Percentiles rank a stretch among this genome's conserved stretches.
phyloP scores from a whole-genome alignment of 2,888 invertebrate genomes.

The Sinelater perroti region DNA sequence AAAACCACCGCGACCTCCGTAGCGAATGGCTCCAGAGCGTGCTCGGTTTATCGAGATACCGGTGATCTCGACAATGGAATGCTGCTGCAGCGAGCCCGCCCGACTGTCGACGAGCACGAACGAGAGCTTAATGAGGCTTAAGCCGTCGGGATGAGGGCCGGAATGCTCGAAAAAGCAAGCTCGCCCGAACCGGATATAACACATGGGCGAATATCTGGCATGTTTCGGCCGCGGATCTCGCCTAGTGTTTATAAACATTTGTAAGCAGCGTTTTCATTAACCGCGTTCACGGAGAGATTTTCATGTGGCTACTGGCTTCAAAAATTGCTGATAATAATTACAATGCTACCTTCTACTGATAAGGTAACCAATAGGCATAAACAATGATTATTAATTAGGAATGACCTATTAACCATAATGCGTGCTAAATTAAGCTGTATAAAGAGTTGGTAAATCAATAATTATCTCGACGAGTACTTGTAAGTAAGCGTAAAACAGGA shows the following conservation, averaged over 20 bases:
- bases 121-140: conserved; percentile 28
- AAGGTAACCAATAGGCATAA: too few species aligned
- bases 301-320: too few species aligned
- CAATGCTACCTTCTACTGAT: too few species aligned
- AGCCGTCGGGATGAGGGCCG: conserved; percentile 27
- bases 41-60: conserved; percentile 35
- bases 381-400: too few species aligned
- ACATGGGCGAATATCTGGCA: conserved; percentile 43
- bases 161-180: conserved; percentile 42
- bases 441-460: too few species aligned
- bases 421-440: too few species aligned
- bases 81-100: conserved; percentile 47
- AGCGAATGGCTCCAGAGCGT: conserved; percentile 41
- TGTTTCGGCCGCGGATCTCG: conserved; percentile 33
- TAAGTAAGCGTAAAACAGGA: too few species aligned
- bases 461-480: too few species aligned
- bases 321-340: too few species aligned
- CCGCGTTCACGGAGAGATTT: too few species aligned
- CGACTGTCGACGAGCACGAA: background rate
- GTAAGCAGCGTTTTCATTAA: conserved; percentile 10
- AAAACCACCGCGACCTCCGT: conserved; percentile 42
- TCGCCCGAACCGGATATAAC: conserved; percentile 49
- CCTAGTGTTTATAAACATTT: conserved; percentile 46
- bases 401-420: too few species aligned
- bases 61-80: conserved; percentile 48